A percentile compares a stretch with the other conserved stretches of the same genome.
Evolutionary conservation across 92 coral and sea anemone species (phyloP).

Genomic region (Ricordea florida): DNA sequence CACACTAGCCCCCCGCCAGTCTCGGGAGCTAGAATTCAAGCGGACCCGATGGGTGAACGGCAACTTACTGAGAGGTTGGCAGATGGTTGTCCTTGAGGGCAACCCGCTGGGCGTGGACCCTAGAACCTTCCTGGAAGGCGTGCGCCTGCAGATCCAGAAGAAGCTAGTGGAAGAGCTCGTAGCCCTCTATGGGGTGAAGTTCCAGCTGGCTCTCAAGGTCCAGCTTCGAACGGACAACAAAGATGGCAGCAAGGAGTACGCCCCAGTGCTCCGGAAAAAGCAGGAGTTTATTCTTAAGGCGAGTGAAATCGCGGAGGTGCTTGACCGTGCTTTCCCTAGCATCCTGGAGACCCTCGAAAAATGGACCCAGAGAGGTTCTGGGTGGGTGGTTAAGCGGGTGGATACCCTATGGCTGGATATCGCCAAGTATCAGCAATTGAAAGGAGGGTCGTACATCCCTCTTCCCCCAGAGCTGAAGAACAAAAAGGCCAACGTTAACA

Average conservation of each 20-base stretch:
- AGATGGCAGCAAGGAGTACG: no score
- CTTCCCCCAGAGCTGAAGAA: not conserved
- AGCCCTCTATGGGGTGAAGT: constrained; percentile 5
- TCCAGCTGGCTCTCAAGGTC: constrained; percentile 2
- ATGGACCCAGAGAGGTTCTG: not conserved
- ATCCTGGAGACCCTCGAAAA: not conserved
- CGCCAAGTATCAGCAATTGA: not conserved
- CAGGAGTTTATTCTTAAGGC: not conserved
- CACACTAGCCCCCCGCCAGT: no score
- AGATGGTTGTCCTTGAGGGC: constrained; percentile 19
- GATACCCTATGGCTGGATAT: not conserved
- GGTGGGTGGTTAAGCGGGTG: not conserved
- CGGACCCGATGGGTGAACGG: not conserved
- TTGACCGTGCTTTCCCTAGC: not conserved
- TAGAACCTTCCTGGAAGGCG: not conserved
- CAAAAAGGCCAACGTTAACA: constrained; percentile 17
- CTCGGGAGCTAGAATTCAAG: not conserved
- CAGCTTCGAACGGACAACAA: not conserved
- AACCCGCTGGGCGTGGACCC: not conserved
- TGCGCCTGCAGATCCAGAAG: not conserved
- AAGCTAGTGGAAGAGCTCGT: constrained; percentile 2
- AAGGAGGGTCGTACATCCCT: constrained; percentile 4
- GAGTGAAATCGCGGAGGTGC: not conserved
- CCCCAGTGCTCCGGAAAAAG: not conserved
- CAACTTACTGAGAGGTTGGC: not conserved